A percentile compares a stretch with the other conserved stretches of the same genome.
phyloP scores from a whole-genome alignment of 2,797 vertebrate species.

The Eospalax fontanierii region DNA sequence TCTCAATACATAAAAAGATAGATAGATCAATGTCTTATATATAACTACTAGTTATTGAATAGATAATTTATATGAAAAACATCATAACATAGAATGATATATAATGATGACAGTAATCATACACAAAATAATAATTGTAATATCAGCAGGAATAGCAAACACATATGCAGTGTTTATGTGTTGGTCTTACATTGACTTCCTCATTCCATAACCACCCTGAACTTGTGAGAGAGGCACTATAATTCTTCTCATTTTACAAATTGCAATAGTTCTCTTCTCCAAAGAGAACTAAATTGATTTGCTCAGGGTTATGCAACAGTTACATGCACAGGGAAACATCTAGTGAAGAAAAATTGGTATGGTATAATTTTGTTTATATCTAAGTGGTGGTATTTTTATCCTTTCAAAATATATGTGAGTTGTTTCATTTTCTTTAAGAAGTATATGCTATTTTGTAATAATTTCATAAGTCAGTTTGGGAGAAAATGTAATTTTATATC shows the following conservation, averaged over 20 bases:
- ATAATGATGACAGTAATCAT: background rate
- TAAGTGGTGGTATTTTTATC: background rate
- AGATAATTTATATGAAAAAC: background rate
- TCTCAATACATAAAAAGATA: too few species aligned
- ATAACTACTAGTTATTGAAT: background rate
- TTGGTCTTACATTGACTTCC: constrained; percentile 1
- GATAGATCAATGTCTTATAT: background rate
- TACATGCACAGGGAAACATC: background rate
- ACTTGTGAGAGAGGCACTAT: background rate
- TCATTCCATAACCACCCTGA: background rate
- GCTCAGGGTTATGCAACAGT: background rate
- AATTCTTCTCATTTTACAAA: constrained; percentile 48
- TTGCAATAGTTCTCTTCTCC: background rate
- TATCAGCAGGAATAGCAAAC: background rate
- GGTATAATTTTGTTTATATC: background rate
- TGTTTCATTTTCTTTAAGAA: background rate
- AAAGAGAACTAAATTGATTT: constrained; percentile 41
- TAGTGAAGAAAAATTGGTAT: background rate
- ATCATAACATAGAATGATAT: background rate
- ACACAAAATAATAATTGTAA: background rate
- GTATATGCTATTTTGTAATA: constrained; percentile 10
- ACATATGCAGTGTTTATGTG: background rate
- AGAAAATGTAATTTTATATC: constrained; percentile 2
- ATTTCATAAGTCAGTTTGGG: background rate
- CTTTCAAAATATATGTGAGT: background rate